Conservation (phyloP, 2,797 vertebrate genomes). For the Coracias cyanogaster region DNA sequence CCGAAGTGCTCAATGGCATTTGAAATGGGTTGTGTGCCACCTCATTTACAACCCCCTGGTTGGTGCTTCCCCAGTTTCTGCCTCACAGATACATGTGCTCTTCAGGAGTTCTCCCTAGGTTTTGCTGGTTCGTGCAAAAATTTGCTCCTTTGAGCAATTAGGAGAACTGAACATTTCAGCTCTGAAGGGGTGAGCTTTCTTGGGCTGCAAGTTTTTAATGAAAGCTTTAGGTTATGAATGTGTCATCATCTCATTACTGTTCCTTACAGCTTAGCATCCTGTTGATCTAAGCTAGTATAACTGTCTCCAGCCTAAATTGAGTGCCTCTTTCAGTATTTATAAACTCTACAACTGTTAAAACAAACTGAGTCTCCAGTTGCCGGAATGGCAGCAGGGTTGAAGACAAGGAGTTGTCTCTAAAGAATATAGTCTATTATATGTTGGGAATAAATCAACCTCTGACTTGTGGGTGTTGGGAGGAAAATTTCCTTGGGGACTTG, state of each 20-base stretch:
- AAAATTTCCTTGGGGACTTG: slow-evolving; percentile 64
- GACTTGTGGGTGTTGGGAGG: slow-evolving; percentile 50
- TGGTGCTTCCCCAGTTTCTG: neutral
- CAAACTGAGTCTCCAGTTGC: neutral
- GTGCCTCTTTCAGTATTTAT: slow-evolving; percentile 24
- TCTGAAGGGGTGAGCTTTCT: neutral
- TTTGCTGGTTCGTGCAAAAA: neutral
- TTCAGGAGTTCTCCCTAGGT: neutral
- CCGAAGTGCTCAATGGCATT: neutral
- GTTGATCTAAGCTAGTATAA: slow-evolving; percentile 16
- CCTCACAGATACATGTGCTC: neutral
- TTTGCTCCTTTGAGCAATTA: neutral
- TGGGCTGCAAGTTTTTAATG: neutral
- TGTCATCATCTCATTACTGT: neutral
- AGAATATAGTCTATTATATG: slow-evolving; percentile 27
- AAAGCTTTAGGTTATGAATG: slow-evolving; percentile 29
- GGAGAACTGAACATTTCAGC: fast-evolving
- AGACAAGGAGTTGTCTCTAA: slow-evolving; percentile 14
- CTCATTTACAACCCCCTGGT: neutral
- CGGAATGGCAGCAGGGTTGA: neutral
- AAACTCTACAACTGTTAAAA: slow-evolving; percentile 15
- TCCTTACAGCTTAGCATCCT: neutral
- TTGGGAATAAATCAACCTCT: slow-evolving; percentile 53
- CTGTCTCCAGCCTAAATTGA: slow-evolving; percentile 32
- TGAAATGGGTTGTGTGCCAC: neutral